Evolutionary conservation across 2,797 vertebrate species (phyloP).

Genomic region (Argya squamiceps): DNA sequence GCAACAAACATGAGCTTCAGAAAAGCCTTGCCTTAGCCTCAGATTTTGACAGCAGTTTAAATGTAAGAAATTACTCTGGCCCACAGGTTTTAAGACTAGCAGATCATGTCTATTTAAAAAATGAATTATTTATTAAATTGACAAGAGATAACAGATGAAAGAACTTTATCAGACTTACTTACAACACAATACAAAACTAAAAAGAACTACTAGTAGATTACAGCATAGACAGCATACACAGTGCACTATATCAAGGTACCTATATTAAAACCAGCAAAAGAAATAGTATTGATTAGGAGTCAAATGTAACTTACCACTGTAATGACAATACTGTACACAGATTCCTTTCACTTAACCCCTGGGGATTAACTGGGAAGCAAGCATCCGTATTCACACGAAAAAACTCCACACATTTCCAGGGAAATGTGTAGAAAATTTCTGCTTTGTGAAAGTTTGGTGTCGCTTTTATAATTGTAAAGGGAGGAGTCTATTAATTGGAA

Average conservation of each 20-base stretch:
- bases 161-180: not conserved
- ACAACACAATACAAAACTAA: not conserved
- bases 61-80: not conserved
- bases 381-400: not conserved
- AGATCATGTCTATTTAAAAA: not conserved
- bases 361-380: not conserved
- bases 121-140: not conserved
- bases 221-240: not conserved
- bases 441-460: not conserved
- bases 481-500: not conserved
- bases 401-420: not conserved
- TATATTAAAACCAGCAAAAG: not conserved
- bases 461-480: rapidly evolving
- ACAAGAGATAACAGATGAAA: not conserved
- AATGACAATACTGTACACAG: not conserved
- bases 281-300: not conserved
- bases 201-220: not conserved
- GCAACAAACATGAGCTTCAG: not conserved
- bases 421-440: not conserved
- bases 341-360: not conserved
- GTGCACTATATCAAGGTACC: not conserved
- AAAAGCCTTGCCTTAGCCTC: not conserved
- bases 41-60: not conserved
- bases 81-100: not conserved
- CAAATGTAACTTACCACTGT: not conserved